Base-by-base conservation (phyloP, 2,888 invertebrate genomes). In the Caenorhabditis sinica region DNA sequence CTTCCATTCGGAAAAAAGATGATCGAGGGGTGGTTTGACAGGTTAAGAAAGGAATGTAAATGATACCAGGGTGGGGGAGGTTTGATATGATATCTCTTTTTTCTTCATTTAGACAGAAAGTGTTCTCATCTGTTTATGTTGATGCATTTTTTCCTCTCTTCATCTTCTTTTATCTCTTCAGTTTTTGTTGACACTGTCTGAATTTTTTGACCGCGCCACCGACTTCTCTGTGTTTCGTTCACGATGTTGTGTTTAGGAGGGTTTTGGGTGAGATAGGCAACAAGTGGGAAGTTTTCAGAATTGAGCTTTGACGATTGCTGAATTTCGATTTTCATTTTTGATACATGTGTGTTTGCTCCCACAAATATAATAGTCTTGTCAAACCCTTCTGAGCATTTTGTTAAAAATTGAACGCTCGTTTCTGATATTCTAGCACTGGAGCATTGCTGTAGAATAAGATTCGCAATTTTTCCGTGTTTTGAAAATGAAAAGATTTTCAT, bases 41-140 rank as follows among this genome's bases (percentile, higher is more conserved):
- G 63, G 61, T 63, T 63, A 60, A 23, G 23, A 40, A 53, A 33
- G 61, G 49, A 49, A 20, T 49, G 49, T 20, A 20, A 20, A n/a
- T 9, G 20, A 49, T 49, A n/a, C 8, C n/a, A n/a, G n/a, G n/a
- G 49, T 15, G 45, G 13, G 45, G 45, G 45, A 36, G 45, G 23
- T 56, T 49, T 73, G 73, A 69, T 69, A 69, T 73, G 61, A 73
- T 73, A 73, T 73, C 73, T 69, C 33, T 53, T 20, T 53, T 33
- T n/a, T 36, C 53, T 53, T 56, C 40, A 8, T 23, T 58, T 56
- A 15, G 51, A 63, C 30, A 11, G n/a, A 5, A 25, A 33, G 69
- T 56, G 69, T 69, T 69, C 69, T 63, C 40, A 40, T 25, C 23
- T 40, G 40, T 43, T 20, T 40, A 20, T 63, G 25, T 25, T 43